A percentile compares a stretch with the other conserved stretches of the same genome.
Evolutionary conservation across 1,140 invertebrate genomes (phyloP).

Genomic region (Leptinotarsa texana): DNA sequence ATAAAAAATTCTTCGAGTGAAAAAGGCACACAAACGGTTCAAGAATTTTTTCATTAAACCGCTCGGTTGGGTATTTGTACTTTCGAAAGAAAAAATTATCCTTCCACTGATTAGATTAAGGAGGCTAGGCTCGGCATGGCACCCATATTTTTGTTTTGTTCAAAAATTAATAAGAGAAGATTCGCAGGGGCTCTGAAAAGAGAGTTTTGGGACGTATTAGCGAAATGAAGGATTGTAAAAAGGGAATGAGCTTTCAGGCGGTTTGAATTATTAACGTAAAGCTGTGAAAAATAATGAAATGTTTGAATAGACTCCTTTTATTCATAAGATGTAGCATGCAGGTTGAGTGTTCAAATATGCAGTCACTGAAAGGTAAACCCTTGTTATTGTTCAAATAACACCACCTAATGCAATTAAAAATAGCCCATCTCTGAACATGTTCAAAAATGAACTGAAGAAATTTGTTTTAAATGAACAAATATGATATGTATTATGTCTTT

Average conservation of each 20-base stretch:
- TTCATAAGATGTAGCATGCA: not conserved
- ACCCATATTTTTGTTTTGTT: conserved; percentile 14
- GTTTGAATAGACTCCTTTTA: not conserved
- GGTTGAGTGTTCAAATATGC: not conserved
- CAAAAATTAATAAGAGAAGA: conserved; percentile 19
- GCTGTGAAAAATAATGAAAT: not conserved
- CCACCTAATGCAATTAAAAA: no score
- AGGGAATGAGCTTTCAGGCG: not conserved
- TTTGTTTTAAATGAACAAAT: no score
- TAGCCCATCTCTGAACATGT: no score
- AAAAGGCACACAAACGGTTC: not conserved
- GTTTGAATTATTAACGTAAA: conserved; percentile 9
- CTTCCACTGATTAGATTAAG: conserved; percentile 17
- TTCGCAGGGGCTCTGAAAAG: conserved; percentile 4
- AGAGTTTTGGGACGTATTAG: conserved; percentile 22
- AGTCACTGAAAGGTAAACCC: not conserved
- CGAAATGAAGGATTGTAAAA: conserved; percentile 16
- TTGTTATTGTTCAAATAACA: no score
- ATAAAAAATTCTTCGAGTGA: not conserved
- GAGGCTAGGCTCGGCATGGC: conserved; percentile 7
- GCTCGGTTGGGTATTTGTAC: not conserved
- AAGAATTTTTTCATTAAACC: conserved; percentile 17
- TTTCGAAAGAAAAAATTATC: conserved; percentile 11
- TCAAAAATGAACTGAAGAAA: no score
- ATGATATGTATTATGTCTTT: no score